These are phyloP conservation scores for Gasterosteus nipponicus DNA, from an alignment of 2,113 vertebrate genomes.

Conservation along the genomic window DNA sequence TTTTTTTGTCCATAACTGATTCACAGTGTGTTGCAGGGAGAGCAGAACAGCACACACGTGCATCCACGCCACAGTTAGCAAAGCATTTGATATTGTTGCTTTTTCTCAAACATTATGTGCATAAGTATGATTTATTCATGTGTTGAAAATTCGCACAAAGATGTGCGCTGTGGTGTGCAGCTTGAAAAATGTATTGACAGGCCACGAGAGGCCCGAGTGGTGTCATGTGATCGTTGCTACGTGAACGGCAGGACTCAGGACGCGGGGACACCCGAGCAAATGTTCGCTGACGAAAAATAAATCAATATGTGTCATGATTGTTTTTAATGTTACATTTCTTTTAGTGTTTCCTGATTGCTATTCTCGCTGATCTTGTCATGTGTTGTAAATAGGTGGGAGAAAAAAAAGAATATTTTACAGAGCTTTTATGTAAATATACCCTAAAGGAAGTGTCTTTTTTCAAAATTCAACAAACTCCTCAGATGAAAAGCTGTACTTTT, in stretches of 20 bases:
- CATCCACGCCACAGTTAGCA: slow-evolving; percentile 36
- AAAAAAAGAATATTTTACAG: slow-evolving; percentile 77
- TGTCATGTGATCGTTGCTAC: slow-evolving; percentile 13
- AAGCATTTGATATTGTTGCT: slow-evolving; percentile 38
- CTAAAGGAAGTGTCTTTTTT: slow-evolving; percentile 68
- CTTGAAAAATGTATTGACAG: background rate
- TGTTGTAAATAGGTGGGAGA: slow-evolving; percentile 76
- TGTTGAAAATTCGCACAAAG: background rate
- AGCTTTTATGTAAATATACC: slow-evolving; percentile 81
- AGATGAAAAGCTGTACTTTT: slow-evolving; percentile 42
- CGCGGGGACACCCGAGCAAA: slow-evolving; percentile 18
- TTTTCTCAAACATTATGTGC: slow-evolving; percentile 22
- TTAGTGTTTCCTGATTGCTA: slow-evolving; percentile 20
- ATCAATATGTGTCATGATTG: slow-evolving; percentile 13
- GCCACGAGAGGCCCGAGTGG: background rate
- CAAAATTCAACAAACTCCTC: slow-evolving; percentile 62
- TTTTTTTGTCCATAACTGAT: slow-evolving; percentile 14
- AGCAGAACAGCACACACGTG: slow-evolving; percentile 12
- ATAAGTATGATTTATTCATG: slow-evolving; percentile 29
- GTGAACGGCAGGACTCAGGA: slow-evolving; percentile 16
- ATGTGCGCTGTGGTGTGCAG: slow-evolving; percentile 5
- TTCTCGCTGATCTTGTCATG: slow-evolving; percentile 72
- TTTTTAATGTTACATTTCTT: slow-evolving; percentile 28
- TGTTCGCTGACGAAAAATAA: background rate
- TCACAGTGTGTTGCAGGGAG: background rate